Percentiles rank a stretch among this genome's conserved stretches.
phyloP scores from a whole-genome alignment of 1,140 invertebrate species.

The Sitobion miscanthi region DNA sequence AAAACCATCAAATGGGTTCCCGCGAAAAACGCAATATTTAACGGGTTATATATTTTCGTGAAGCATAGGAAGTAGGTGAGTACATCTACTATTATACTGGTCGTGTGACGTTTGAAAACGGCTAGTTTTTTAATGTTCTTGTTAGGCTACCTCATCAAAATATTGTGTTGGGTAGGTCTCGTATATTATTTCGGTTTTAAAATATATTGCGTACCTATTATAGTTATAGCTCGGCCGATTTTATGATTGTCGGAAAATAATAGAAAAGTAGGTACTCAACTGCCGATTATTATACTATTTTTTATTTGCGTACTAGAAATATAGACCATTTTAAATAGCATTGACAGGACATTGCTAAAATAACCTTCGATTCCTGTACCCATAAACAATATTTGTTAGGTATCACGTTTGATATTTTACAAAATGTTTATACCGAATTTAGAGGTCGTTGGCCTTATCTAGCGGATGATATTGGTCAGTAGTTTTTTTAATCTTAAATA shows the following conservation, averaged over 20 bases:
- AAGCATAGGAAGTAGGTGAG: background rate
- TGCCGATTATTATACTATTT: background rate
- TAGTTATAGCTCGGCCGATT: background rate
- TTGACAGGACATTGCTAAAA: background rate
- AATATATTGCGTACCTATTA: background rate
- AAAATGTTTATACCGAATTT: background rate
- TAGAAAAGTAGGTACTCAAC: background rate
- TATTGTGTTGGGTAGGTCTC: conserved; percentile 32
- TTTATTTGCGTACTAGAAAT: background rate
- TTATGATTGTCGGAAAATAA: background rate
- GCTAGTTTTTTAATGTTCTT: conserved; percentile 26
- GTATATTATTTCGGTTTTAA: background rate
- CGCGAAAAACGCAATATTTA: conserved; percentile 25
- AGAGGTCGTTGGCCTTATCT: background rate
- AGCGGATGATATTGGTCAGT: background rate
- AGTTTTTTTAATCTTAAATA: background rate
- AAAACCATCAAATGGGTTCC: background rate
- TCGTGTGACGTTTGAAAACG: background rate
- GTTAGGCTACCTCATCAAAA: conserved; percentile 21
- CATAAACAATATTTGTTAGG: background rate
- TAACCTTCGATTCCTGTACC: background rate
- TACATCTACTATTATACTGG: background rate
- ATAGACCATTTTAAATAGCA: background rate
- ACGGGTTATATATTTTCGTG: conserved; percentile 40
- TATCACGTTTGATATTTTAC: background rate